phyloP scores from a whole-genome alignment of 1,140 invertebrate species.

The Temnothorax longispinosus region DNA sequence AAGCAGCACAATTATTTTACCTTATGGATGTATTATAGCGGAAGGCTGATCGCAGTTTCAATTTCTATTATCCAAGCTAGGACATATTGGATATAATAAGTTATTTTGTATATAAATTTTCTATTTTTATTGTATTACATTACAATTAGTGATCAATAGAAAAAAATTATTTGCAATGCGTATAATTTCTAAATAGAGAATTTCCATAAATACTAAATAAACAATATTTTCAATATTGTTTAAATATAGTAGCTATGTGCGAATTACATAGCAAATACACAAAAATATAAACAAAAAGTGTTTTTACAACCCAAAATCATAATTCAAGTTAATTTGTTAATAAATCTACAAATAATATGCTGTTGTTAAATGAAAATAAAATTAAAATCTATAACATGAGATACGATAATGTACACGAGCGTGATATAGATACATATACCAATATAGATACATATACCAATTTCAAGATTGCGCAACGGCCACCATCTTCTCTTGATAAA shows the following conservation, averaged over 20 bases:
- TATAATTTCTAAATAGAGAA: too few relatives aligned
- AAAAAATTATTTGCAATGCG: too few relatives aligned
- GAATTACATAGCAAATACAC: background rate
- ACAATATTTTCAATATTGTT: conserved; percentile 22
- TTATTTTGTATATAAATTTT: background rate
- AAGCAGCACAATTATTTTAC: too few relatives aligned
- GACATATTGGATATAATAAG: background rate
- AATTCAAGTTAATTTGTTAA: background rate
- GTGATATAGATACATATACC: background rate
- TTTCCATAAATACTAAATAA: too few relatives aligned
- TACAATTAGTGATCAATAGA: too few relatives aligned
- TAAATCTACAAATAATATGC: background rate
- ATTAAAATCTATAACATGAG: background rate
- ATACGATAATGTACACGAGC: background rate
- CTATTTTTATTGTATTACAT: background rate
- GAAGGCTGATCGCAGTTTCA: background rate
- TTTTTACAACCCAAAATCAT: conserved; percentile 20
- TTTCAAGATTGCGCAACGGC: conserved; percentile 83
- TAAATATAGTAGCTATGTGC: background rate
- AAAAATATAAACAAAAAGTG: background rate
- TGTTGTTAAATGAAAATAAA: background rate
- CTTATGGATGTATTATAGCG: too few relatives aligned
- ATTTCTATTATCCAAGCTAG: background rate
- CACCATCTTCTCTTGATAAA: conserved; percentile 97
- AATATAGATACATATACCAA: conserved; percentile 20